phyloP scores from a whole-genome alignment of 2,888 invertebrate genomes.

The Coleophora flavipennella region DNA sequence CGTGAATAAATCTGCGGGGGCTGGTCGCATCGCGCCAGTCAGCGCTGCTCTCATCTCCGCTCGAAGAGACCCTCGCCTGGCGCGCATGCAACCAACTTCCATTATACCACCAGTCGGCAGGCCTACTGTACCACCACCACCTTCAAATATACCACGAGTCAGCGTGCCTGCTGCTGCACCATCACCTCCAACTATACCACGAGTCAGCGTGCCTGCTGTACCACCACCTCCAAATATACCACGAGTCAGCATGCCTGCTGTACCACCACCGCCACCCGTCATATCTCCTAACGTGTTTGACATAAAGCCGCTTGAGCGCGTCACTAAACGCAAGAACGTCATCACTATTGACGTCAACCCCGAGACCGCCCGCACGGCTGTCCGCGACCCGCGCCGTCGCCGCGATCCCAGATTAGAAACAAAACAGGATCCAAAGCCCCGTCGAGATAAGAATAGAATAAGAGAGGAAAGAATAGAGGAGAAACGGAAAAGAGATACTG shows the following conservation, averaged over 20 bases:
- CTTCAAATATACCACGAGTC: slow-evolving; percentile 9
- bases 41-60: slow-evolving; percentile 43
- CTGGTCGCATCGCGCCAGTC: slow-evolving; percentile 50
- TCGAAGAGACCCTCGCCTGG: slow-evolving; percentile 38
- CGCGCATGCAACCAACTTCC: slow-evolving; percentile 22
- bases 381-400: slow-evolving; percentile 25
- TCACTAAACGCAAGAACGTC: slow-evolving; percentile 56
- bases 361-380: slow-evolving; percentile 16
- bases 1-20: slow-evolving; percentile 33
- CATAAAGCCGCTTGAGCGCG: slow-evolving; percentile 58
- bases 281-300: slow-evolving; percentile 60
- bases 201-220: too few relatives aligned
- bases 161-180: too few relatives aligned
- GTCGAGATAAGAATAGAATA: slow-evolving; percentile 11
- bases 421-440: slow-evolving; percentile 10
- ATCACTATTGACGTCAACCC: slow-evolving; percentile 59
- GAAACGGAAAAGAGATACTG: slow-evolving; percentile 1
- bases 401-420: slow-evolving; percentile 27
- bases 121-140: slow-evolving; percentile 15
- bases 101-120: slow-evolving; percentile 9
- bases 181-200: slow-evolving; percentile 10
- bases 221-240: too few relatives aligned
- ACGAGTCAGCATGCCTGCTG: too few relatives aligned
- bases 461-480: slow-evolving; percentile 11
- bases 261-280: slow-evolving; percentile 17